A percentile compares a stretch with the other conserved stretches of the same genome.
Evolutionary conservation across 2,888 invertebrate species (phyloP).

Genomic region (Myathropa florea): DNA sequence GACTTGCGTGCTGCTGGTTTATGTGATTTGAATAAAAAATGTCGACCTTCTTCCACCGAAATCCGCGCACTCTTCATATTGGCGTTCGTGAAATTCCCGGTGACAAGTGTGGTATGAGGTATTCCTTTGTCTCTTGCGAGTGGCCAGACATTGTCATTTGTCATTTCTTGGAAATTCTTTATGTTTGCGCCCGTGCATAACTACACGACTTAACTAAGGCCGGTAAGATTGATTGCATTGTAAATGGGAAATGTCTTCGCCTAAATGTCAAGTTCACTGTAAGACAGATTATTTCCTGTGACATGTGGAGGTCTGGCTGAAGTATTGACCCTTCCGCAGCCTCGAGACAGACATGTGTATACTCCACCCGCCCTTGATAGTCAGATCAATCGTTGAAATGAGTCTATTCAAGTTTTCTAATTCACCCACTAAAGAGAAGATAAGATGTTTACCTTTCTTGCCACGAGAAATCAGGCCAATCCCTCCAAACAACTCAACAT

Average conservation of each 20-base stretch:
- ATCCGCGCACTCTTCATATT: conserved; percentile 11
- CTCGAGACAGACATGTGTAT: neutral
- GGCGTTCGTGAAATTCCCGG: conserved; percentile 18
- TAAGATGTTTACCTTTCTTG: neutral
- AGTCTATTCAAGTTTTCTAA: neutral
- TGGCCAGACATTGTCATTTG: neutral
- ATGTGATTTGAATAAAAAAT: conserved; percentile 54
- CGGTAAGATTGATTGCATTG: conserved; percentile 35
- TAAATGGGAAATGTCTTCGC: neutral
- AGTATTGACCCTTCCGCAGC: neutral
- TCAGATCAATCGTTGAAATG: neutral
- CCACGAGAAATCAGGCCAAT: conserved; percentile 38
- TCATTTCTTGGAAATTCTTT: conserved; percentile 47
- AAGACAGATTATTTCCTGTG: neutral
- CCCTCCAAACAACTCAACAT: conserved; percentile 19
- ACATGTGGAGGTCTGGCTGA: neutral
- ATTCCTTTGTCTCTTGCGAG: conserved; percentile 15
- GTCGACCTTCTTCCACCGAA: neutral
- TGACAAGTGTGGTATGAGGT: conserved; percentile 33
- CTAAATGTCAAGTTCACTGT: conserved; percentile 43
- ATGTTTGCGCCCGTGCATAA: conserved; percentile 28
- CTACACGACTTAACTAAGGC: no score
- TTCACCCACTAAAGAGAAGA: neutral
- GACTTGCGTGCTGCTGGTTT: conserved; percentile 19
- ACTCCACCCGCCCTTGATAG: conserved; percentile 7